These are phyloP conservation scores for Psittacus erithacus DNA, from an alignment of 2,113 vertebrate species.

Conservation along the genomic window DNA sequence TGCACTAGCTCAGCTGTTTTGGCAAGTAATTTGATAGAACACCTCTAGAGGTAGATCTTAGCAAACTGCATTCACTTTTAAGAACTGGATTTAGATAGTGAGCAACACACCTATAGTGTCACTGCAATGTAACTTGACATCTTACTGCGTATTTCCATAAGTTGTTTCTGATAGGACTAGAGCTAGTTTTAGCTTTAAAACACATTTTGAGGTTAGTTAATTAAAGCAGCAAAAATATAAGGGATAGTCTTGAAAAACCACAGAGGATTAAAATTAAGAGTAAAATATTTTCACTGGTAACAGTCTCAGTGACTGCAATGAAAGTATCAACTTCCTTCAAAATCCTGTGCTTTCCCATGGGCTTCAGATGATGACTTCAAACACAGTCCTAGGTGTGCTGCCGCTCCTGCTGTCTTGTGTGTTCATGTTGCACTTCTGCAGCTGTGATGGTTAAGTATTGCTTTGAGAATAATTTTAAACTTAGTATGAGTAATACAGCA, in stretches of 20 bases:
- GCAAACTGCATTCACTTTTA: not conserved
- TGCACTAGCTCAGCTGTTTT: not conserved
- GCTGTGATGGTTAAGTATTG: not conserved
- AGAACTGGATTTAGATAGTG: not conserved
- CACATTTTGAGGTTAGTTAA: slow-evolving; percentile 31
- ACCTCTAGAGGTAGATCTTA: not conserved
- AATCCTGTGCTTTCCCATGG: not conserved
- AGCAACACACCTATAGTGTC: not conserved
- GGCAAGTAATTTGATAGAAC: not conserved
- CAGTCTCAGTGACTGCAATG: not conserved
- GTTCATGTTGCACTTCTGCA: not conserved
- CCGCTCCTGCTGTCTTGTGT: rapidly evolving
- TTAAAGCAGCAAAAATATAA: slow-evolving; percentile 42
- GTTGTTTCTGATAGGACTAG: not conserved
- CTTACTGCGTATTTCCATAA: not conserved
- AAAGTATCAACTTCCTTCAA: slow-evolving; percentile 16
- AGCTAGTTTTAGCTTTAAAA: slow-evolving; percentile 24
- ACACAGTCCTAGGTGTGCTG: not conserved
- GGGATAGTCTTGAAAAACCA: not conserved
- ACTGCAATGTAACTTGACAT: not conserved
- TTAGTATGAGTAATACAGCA: not conserved
- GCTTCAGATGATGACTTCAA: not conserved
- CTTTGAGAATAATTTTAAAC: not conserved
- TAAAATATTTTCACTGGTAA: not conserved
- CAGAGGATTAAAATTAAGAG: slow-evolving; percentile 1